These are phyloP conservation scores for Tenthredo scrophulariae DNA, from an alignment of 2,888 invertebrate species.

Conservation along the genomic window DNA sequence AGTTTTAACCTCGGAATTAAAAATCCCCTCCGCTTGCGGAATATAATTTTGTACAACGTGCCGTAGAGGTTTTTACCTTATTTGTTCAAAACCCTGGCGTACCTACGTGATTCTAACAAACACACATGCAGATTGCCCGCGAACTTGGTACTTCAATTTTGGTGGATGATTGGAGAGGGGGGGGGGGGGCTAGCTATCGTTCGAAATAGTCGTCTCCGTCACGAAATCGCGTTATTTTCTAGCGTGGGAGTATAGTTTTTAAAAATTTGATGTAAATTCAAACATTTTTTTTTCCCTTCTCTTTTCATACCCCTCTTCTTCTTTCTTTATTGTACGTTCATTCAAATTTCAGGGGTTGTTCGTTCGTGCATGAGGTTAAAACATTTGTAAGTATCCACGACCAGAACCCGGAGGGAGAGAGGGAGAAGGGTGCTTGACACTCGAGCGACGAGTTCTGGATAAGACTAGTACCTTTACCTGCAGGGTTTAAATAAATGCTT, in stretches of 20 bases:
- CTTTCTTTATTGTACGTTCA: neutral
- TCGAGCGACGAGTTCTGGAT: constrained; percentile 45
- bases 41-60: neutral
- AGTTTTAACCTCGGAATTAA: neutral
- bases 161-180: no score
- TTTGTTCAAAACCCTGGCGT: neutral
- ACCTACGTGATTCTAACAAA: neutral
- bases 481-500: constrained; percentile 10
- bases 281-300: no score
- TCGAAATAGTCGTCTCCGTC: no score
- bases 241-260: no score
- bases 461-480: constrained; percentile 16
- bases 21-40: neutral
- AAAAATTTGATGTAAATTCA: no score
- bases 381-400: constrained; percentile 36
- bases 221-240: no score
- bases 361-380: constrained; percentile 10
- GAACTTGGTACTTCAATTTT: no score
- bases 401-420: no score
- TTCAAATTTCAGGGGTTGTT: neutral
- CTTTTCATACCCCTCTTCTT: neutral
- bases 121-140: neutral
- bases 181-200: no score
- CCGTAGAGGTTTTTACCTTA: neutral
- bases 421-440: neutral